These are phyloP conservation scores for Drosophila bunnanda DNA, from an alignment of 2,888 invertebrate species.

Conservation along the genomic window DNA sequence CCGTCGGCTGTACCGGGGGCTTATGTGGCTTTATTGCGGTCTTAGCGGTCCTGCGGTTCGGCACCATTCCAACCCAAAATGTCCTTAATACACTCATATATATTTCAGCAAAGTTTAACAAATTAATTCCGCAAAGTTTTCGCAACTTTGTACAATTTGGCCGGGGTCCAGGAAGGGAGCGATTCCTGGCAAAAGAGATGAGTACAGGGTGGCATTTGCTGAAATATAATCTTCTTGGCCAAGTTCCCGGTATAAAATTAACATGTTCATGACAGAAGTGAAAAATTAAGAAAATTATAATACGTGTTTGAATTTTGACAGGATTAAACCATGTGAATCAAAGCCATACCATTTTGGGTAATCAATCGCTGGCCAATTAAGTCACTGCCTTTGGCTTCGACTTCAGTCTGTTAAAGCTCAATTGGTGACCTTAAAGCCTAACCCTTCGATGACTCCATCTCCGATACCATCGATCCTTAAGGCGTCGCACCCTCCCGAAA, in stretches of 20 bases:
- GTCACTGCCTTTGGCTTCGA: background rate
- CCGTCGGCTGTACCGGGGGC: conserved; percentile 54
- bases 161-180: conserved; percentile 27
- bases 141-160: conserved; percentile 72
- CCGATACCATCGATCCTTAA: conserved; percentile 50
- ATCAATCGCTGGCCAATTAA: conserved; percentile 1
- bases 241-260: conserved; percentile 54
- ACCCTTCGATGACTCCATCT: conserved; percentile 35
- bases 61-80: background rate
- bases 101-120: conserved; percentile 68
- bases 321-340: background rate
- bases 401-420: conserved; percentile 2
- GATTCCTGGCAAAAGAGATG: conserved; percentile 27
- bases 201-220: background rate
- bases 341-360: background rate
- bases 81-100: conserved; percentile 14
- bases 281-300: conserved; percentile 16
- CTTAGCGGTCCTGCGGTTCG: conserved; percentile 60
- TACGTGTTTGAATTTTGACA: background rate
- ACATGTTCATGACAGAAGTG: conserved; percentile 15
- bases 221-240: conserved; percentile 51
- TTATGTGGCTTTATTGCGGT: conserved; percentile 78
- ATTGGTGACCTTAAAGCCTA: conserved; percentile 24
- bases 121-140: conserved; percentile 71
- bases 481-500: conserved; percentile 22